Base-by-base conservation (phyloP, 2,888 invertebrate species). In the Leucozona laternaria region DNA sequence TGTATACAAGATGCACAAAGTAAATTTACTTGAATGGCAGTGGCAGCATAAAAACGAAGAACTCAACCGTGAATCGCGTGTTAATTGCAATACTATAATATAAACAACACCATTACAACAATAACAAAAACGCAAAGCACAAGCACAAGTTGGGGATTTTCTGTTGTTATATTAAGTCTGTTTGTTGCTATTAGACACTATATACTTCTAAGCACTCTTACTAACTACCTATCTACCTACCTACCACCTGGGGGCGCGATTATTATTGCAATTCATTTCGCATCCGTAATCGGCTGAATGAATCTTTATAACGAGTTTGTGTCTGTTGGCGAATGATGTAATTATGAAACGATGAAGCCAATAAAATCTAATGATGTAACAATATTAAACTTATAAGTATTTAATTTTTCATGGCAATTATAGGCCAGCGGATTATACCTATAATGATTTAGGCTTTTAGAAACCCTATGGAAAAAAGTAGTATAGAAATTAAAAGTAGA, bases 21-120 rank as follows among this genome's bases (percentile, higher is more conserved):
- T 55, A 71, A 57, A 17, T 17, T 71, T 71, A 57, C 43, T 31
- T 53, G 37, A 28, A 37, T 68, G 37, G 37, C 53, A n/a, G n/a
- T n/a, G n/a, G n/a, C n/a, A n/a, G n/a, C n/a, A 68, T 40, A 60
- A 64, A 72, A 68, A 72, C 43, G 45, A 68, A 53, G 17, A 71
- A 20, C 73, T 70, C 72, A 81, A 81, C 68, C 85, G 73, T 81
- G 78, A 77, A 78, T 77, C 85, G 81, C 81, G 78, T 86, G 85
- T 86, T 86, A 78, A 86, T 86, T 81, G 81, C 70, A 50, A 37
- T 40, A 66, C 53, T 68, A 66, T 31, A 31, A 31, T 3, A 64
- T 31, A 80, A 55, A 77, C 84, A 8, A 48, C 22, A 50, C 4
- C 45, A 45, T 20, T 10, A 22, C 22, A 72, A 15, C 50, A 45